phyloP scores from a whole-genome alignment of 2,113 vertebrate species.

The Pipa parva region DNA sequence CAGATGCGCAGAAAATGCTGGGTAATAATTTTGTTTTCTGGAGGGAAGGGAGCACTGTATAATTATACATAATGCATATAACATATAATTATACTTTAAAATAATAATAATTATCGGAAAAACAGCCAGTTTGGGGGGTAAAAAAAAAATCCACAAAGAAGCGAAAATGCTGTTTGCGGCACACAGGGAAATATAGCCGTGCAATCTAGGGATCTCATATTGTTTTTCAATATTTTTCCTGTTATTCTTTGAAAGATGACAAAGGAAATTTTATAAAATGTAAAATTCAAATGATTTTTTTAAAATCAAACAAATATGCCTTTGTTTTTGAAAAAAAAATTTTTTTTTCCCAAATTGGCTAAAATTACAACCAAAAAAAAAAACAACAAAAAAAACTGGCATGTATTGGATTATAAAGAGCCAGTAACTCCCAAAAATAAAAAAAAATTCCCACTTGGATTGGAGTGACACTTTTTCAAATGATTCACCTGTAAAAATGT shows the following conservation, averaged over 20 bases:
- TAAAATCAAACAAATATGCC: too few species aligned
- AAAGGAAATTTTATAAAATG: too few species aligned
- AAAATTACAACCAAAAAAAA: too few species aligned
- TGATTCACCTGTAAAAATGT: too few species aligned
- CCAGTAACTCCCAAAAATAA: too few species aligned
- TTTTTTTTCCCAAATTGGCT: too few species aligned
- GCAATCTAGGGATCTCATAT: neutral
- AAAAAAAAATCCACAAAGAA: neutral
- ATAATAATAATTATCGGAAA: slow-evolving; percentile 39
- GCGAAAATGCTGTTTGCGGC: neutral
- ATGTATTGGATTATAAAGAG: too few species aligned
- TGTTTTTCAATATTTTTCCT: neutral
- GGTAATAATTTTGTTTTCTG: slow-evolving; percentile 21
- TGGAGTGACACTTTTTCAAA: too few species aligned
- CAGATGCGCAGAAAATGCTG: slow-evolving; percentile 7
- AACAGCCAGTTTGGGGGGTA: neutral
- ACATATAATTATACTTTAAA: slow-evolving; percentile 25
- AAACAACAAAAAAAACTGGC: too few species aligned
- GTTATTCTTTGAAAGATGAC: neutral
- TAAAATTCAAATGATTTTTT: too few species aligned
- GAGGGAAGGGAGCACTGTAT: slow-evolving; percentile 15
- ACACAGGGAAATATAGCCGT: neutral
- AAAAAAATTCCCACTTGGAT: too few species aligned
- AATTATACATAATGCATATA: slow-evolving; percentile 32
- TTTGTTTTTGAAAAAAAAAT: too few species aligned